A percentile compares a stretch with the other conserved stretches of the same genome.
phyloP scores from a whole-genome alignment of 2,888 invertebrate genomes.

The Axea sp. region DNA sequence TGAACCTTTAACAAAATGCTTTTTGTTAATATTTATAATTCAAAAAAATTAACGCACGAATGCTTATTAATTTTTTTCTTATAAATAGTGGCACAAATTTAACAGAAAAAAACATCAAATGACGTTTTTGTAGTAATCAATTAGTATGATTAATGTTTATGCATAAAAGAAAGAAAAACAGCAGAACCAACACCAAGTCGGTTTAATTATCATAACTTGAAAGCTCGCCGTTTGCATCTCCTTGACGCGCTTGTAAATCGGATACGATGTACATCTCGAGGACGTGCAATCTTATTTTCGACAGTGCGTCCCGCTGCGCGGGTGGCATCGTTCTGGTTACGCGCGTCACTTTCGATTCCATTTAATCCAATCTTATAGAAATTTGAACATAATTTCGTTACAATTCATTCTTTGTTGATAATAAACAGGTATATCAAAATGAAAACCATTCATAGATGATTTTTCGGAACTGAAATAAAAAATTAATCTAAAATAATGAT shows the following conservation, averaged over 20 bases:
- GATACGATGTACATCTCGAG: constrained; percentile 53
- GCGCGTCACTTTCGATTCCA: constrained; percentile 28
- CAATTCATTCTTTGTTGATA: no score
- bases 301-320: constrained; percentile 60
- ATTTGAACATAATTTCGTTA: neutral
- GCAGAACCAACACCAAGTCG: constrained; percentile 52
- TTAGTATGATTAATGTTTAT: no score
- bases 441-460: no score
- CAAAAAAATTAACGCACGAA: no score
- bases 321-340: constrained; percentile 45
- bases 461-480: no score
- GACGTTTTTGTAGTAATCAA: no score
- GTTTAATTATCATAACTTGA: constrained; percentile 66
- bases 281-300: constrained; percentile 66
- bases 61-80: no score
- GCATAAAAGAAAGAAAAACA: neutral
- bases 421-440: no score
- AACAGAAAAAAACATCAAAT: no score
- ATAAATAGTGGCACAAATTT: no score
- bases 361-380: constrained; percentile 9
- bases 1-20: no score
- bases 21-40: no score
- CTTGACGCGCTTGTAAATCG: constrained; percentile 70
- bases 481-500: neutral
- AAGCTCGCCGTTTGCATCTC: constrained; percentile 69